phyloP scores from a whole-genome alignment of 2,888 invertebrate species.

The Meganola albula region DNA sequence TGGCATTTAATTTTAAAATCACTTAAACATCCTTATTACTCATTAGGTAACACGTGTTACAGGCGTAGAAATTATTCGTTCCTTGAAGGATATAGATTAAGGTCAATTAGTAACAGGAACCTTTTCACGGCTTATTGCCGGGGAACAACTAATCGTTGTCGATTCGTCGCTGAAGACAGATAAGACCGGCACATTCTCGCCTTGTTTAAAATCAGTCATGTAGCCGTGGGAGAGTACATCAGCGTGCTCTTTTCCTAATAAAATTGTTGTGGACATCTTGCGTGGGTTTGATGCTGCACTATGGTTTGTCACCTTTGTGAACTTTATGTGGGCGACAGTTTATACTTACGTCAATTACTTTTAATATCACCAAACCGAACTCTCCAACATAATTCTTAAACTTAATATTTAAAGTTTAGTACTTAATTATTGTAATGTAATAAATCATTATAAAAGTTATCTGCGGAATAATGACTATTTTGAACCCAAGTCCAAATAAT shows the following conservation, averaged over 20 bases:
- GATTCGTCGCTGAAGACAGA: conserved; percentile 38
- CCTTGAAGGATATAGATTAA: conserved; percentile 36
- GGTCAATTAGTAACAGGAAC: conserved; percentile 47
- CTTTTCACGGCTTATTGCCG: conserved; percentile 41
- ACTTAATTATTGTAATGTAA: too few species aligned
- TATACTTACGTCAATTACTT: too few species aligned
- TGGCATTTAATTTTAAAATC: too few species aligned
- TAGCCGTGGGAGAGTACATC: conserved; percentile 35
- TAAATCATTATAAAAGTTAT: too few species aligned
- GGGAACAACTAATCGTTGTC: conserved; percentile 38
- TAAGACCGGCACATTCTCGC: conserved; percentile 51
- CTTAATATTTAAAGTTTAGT: too few species aligned
- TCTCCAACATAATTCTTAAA: too few species aligned
- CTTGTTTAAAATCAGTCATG: conserved; percentile 46
- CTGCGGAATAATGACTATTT: too few species aligned
- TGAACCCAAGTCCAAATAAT: too few species aligned
- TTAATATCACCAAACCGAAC: too few species aligned
- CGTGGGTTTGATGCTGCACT: conserved; percentile 35
- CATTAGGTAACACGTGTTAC: too few species aligned
- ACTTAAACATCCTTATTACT: too few species aligned
- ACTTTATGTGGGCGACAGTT: conserved; percentile 20
- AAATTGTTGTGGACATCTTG: conserved; percentile 32
- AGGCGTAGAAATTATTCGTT: too few species aligned
- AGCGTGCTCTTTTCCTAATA: conserved; percentile 32
- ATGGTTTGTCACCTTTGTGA: conserved; percentile 15